Evolutionary conservation across 2,888 invertebrate species (phyloP), one percentile per base, ranked within the genome.

Genomic region (Pseudococcus viburni): DNA sequence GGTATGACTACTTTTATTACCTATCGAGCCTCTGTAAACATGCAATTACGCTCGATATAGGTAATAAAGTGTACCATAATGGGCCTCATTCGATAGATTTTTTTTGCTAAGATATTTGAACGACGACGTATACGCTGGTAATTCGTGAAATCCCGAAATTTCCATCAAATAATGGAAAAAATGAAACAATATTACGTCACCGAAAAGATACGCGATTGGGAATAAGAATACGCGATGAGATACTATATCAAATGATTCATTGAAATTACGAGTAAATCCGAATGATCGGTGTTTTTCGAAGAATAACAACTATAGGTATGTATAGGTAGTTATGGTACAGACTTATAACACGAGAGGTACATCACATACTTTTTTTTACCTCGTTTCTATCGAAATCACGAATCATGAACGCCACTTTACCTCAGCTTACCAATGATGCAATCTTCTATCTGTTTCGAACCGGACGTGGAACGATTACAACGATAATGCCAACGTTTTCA

Each of bases 1-100:
- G 22, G 48, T 84, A 84, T 84, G 84, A 84, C 84, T 51, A 46
- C 84, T 48, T 84, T 84, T 84, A 84, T 84, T 84, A 84, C 84
- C 48, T 48, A 42, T 77, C 33, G 17, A 33, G 77, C 77, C 77
- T 77, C 77, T 77, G 77, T 77, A 77, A 77, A 77, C 77, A 77
- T 77, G 77, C 77, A 77, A 77, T 77, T 77, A 77, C 42, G 42
- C 77, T 77, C 77, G 1, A 4, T 9, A 12, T 6, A 77, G 77
- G 77, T 12, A n/a, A 39, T n/a, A 33, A 39, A 42, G 42, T 77
- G 77, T 77, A 77, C 77, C 68, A 26, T 11, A 26, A 15, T n/a
- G 68, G 26, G 26, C 11, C 12, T 11, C 9, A 68, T 9, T 17
- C 17, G 48, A 15, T 51, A 3, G n/a, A 64, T 42, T 42, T 42